Percentiles rank a stretch among this genome's conserved stretches.
Evolutionary conservation across 1,140 invertebrate genomes (phyloP).

Genomic region (Drosophila nasuta): DNA sequence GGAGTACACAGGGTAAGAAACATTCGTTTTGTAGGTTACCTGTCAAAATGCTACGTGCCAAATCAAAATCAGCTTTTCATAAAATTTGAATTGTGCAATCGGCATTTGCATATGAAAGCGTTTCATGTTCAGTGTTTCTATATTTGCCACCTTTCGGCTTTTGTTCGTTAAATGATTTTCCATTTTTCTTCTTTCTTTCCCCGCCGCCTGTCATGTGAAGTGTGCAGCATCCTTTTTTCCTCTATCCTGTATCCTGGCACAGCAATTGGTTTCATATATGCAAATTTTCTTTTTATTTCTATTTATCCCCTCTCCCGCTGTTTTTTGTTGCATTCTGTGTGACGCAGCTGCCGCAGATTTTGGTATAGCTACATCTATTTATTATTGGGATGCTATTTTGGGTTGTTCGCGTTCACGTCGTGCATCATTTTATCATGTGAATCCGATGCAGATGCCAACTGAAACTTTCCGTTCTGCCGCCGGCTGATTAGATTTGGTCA

Average conservation of each 20-base stretch:
- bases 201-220: conserved; percentile 57
- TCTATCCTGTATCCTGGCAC: conserved; percentile 2
- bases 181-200: conserved; percentile 50
- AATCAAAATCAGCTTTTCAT: conserved; percentile 79
- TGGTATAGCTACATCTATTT: conserved; percentile 23
- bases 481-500: not conserved
- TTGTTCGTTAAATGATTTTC: conserved; percentile 69
- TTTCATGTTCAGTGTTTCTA: conserved; percentile 46
- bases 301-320: conserved; percentile 35
- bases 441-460: conserved; percentile 26
- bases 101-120: conserved; percentile 79
- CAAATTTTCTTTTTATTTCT: conserved; percentile 57
- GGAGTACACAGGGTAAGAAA: conserved; percentile 33
- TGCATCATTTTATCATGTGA: conserved; percentile 7
- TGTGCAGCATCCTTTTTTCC: conserved; percentile 54
- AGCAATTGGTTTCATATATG: conserved; percentile 75
- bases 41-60: conserved; percentile 65
- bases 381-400: conserved; percentile 46
- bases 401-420: conserved; percentile 9
- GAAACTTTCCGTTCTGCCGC: conserved; percentile 6
- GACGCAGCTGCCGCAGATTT: conserved; percentile 59
- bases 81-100: conserved; percentile 53
- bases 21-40: conserved; percentile 25
- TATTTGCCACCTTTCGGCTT: conserved; percentile 75
- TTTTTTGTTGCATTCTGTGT: conserved; percentile 44